These are phyloP conservation scores for Drosophila quinaria DNA, from an alignment of 2,888 invertebrate species.

Conservation along the genomic window DNA sequence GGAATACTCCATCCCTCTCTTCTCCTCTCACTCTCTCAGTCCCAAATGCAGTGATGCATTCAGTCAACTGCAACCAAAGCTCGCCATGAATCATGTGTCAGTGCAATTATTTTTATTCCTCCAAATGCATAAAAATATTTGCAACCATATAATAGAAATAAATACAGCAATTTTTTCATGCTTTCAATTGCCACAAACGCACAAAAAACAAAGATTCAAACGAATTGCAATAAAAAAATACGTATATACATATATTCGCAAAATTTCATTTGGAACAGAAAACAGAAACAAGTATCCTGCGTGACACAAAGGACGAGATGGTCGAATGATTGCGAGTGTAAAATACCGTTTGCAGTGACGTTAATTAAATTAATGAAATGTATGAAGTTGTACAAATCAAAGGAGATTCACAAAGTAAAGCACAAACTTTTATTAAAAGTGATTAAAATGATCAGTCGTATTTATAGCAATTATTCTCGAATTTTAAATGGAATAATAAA, in stretches of 20 bases:
- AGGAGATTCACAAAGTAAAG: neutral
- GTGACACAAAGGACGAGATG: slow-evolving; percentile 26
- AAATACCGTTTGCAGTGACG: neutral
- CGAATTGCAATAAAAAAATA: slow-evolving; percentile 24
- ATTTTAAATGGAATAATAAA: too few relatives aligned
- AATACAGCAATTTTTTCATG: slow-evolving; percentile 53
- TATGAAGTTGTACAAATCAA: neutral
- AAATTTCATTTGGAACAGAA: slow-evolving; percentile 23
- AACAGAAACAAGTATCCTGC: slow-evolving; percentile 1
- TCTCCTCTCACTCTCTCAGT: neutral
- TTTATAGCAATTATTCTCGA: neutral
- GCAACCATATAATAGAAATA: slow-evolving; percentile 46
- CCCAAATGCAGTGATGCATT: slow-evolving; percentile 71
- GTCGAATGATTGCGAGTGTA: slow-evolving; percentile 7
- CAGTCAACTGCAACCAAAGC: slow-evolving; percentile 51
- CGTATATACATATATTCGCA: slow-evolving; percentile 10
- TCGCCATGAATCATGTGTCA: slow-evolving; percentile 37
- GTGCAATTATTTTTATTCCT: slow-evolving; percentile 68
- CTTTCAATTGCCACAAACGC: slow-evolving; percentile 59
- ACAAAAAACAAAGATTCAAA: slow-evolving; percentile 17
- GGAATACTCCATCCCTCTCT: slow-evolving; percentile 5
- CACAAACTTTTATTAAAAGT: neutral
- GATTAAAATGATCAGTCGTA: neutral
- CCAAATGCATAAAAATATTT: slow-evolving; percentile 28
- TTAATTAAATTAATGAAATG: slow-evolving; percentile 15